Evolutionary conservation across 37 sponge, comb jelly and placozoan species (phyloP), one percentile per base, ranked within the genome.

Genomic region (Geodia barretti): DNA sequence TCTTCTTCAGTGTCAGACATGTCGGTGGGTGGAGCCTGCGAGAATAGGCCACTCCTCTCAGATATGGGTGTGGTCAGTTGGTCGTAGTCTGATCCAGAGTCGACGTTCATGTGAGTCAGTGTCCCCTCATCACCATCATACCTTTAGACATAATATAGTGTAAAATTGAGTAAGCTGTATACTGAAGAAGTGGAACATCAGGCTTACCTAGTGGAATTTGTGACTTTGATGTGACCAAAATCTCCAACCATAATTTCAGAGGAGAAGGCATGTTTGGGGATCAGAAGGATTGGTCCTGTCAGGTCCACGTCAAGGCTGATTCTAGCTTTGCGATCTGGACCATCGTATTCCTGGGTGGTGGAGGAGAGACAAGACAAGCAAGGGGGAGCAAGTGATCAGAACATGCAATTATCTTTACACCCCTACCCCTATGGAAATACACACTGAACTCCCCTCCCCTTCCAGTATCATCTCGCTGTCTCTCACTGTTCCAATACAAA

Each of bases 201-300:
- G 58, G 85, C 87, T 58, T 54, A 97, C 85, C 79, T 59, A 62
- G 87, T 86, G 14, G 76, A 34, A 79, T 97, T 97, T 21, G 86
- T 67, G 73, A 93, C 89, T 17, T 72, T 90, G 64, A 98, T 39
- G 67, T 85, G 83, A 3, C 94, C 96, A 33, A 96, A 88, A 70
- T 96, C 92, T 1, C 93, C 94, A 2, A 94, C 93, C 75, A 96
- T 81, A 37, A 98, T 73, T 39, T 98, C 92, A 33, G 93, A 89
- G 67, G 92, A 95, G 74, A 83, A 80, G 34, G 95, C 91, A 65
- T 91, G 92, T 28, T 90, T 89, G 29, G 99, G 99, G 37, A 98
- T 87, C 71, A 98, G 84, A 29, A 96, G 83, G 54, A 93, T 79
- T 19, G 99, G 95, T 20, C 90, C 88, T 11, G 72, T 86, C n/a